Evolutionary conservation across 2,888 invertebrate genomes (phyloP).

Genomic region (Steinernema carpocapsae): DNA sequence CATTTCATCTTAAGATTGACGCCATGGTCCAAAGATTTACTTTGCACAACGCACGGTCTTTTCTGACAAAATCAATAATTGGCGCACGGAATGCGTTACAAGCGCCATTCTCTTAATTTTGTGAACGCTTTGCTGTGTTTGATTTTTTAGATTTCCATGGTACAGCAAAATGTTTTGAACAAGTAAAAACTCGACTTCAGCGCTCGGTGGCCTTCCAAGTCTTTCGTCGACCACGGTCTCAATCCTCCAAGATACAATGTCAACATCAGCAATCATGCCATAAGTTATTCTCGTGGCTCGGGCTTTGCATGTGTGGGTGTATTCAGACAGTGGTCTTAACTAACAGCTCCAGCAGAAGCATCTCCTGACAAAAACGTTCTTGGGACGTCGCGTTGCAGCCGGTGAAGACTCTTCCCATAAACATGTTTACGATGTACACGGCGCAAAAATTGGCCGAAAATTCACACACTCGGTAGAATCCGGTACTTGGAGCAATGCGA

Average conservation of each 20-base stretch:
- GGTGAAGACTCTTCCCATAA: slow-evolving; percentile 77
- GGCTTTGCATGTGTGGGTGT: too few species aligned
- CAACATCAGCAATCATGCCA: slow-evolving; percentile 49
- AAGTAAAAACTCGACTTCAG: slow-evolving; percentile 53
- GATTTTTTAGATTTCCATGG: slow-evolving; percentile 23
- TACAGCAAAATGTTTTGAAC: slow-evolving; percentile 44
- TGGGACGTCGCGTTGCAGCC: slow-evolving; percentile 69
- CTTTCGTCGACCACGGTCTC: slow-evolving; percentile 40
- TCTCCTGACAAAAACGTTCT: slow-evolving; percentile 64
- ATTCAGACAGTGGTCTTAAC: slow-evolving; percentile 25
- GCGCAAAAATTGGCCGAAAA: too few species aligned
- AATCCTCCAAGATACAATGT: slow-evolving; percentile 66
- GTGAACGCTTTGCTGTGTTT: too few species aligned
- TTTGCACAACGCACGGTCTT: too few species aligned
- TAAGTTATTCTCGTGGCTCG: slow-evolving; percentile 41
- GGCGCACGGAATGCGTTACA: too few species aligned
- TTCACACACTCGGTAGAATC: slow-evolving; percentile 90
- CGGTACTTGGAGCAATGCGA: too few species aligned
- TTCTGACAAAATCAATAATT: too few species aligned
- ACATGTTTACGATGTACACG: slow-evolving; percentile 99
- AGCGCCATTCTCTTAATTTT: too few species aligned
- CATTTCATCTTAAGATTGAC: too few species aligned
- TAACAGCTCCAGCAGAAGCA: slow-evolving; percentile 64
- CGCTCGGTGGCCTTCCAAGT: neutral
- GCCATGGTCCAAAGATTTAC: too few species aligned